Evolutionary conservation across 2,888 invertebrate species (phyloP), one percentile per base, ranked within the genome.

Genomic region (Cantharis rustica): DNA sequence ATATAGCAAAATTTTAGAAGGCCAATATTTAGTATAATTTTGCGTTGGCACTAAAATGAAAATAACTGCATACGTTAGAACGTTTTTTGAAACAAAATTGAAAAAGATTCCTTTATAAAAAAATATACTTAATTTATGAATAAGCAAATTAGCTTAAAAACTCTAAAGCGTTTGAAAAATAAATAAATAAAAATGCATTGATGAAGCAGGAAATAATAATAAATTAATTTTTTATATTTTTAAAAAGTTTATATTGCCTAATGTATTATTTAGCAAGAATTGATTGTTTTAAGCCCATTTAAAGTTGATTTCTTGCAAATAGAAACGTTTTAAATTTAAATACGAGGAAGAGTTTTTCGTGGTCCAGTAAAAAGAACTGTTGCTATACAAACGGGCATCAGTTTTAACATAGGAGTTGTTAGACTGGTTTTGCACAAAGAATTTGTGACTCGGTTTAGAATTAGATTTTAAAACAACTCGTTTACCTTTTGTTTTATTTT

Each of bases 391-490:
- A 47, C 71, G 79, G 81, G 79, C 80, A 74, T 79, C 76, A 79
- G 79, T 75, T 80, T 75, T 72, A 75, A 61, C 23, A 69, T 72
- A 74, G 73, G 71, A 81, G 80, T 79, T 76, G 81, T 75, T 78
- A 75, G 77, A 81, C 81, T 79, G 81, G 81, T 81, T 81, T 80
- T 80, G 78, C 79, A 74, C 79, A 79, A 81, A 79, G 80, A 81
- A 80, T 81, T 81, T 72, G 75, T 78, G 79, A 75, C 81, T 78
- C 70, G 78, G 80, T 77, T 81, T 80, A 80, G 80, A 79, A 80
- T 81, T 80, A 79, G 75, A 80, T 76, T 77, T 79, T 79, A 73
- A 75, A 66, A 66, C 16, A 66, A 66, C 47, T n/a, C 47, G 47
- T 47, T 47, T 47, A 47, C 47, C 47, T 47, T 47, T 47, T 47